A percentile compares a stretch with the other conserved stretches of the same genome.
Conservation (phyloP, 2,888 invertebrate genomes). For the Diloba caeruleocephala region DNA sequence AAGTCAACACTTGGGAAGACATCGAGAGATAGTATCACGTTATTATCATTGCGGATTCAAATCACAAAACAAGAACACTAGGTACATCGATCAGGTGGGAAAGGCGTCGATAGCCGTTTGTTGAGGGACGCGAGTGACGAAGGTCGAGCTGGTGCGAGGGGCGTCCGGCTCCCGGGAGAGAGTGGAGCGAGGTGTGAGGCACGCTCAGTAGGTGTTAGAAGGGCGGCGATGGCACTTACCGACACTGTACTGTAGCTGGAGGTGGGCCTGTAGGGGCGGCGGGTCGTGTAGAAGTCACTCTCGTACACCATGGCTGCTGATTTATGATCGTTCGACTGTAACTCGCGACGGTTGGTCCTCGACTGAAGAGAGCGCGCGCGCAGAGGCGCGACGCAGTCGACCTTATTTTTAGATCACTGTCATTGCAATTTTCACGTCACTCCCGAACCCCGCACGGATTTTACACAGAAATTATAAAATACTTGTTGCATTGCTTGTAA, state of each 20-base stretch:
- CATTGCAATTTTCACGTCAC: slow-evolving; percentile 88
- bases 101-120: slow-evolving; percentile 54
- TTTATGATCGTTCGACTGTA: slow-evolving; percentile 80
- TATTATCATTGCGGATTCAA: slow-evolving; percentile 47
- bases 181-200: slow-evolving; percentile 79
- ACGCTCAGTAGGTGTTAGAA: slow-evolving; percentile 73
- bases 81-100: slow-evolving; percentile 36
- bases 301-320: slow-evolving; percentile 95
- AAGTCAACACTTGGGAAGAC: slow-evolving; percentile 66
- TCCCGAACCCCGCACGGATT: slow-evolving; percentile 69
- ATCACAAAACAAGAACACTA: slow-evolving; percentile 50
- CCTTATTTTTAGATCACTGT: slow-evolving; percentile 87
- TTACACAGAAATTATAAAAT: slow-evolving; percentile 74
- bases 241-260: slow-evolving; percentile 94
- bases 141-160: slow-evolving; percentile 85
- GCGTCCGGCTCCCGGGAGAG: slow-evolving; percentile 85
- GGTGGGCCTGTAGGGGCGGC: slow-evolving; percentile 94
- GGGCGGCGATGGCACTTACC: slow-evolving; percentile 75
- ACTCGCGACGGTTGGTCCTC: slow-evolving; percentile 85
- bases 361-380: slow-evolving; percentile 77
- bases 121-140: slow-evolving; percentile 66
- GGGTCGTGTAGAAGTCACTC: slow-evolving; percentile 97
- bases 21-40: slow-evolving; percentile 51
- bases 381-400: slow-evolving; percentile 70
- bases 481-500: slow-evolving; percentile 59